A percentile compares a stretch with the other conserved stretches of the same genome.
phyloP scores from a whole-genome alignment of 2,113 vertebrate genomes.

The Melanotaenia duboulayi region DNA sequence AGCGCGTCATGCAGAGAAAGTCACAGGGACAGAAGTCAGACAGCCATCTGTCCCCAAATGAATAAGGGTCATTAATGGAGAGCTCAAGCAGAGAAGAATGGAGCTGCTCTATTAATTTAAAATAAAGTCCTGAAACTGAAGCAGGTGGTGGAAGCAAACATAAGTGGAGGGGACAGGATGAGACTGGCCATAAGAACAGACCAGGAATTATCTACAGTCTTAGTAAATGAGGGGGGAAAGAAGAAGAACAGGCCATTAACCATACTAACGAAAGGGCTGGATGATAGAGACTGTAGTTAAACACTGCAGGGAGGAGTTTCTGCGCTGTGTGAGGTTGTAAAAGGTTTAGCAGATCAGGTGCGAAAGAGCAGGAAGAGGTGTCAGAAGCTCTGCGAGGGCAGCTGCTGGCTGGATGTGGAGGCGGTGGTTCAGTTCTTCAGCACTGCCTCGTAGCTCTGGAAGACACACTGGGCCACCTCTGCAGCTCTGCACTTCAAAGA shows the following conservation, averaged over 20 bases:
- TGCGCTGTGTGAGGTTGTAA: background rate
- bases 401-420: conserved; percentile 5
- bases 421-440: conserved; percentile 90
- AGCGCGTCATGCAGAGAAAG: conserved; percentile 51
- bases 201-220: conserved; percentile 5
- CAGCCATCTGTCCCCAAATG: conserved; percentile 16
- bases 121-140: conserved; percentile 24
- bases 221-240: background rate
- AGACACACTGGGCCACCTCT: conserved; percentile 91
- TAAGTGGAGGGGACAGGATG: background rate
- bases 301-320: conserved; percentile 25
- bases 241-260: conserved; percentile 21
- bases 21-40: conserved; percentile 20
- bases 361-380: background rate
- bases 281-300: conserved; percentile 32
- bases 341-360: conserved; percentile 15
- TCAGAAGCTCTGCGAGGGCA: conserved; percentile 22
- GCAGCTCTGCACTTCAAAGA: conserved; percentile 94
- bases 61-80: conserved; percentile 23
- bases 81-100: background rate
- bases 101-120: conserved; percentile 13
- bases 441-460: conserved; percentile 92
- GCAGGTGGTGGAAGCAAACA: background rate
- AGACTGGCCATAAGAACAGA: background rate
- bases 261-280: conserved; percentile 34